A percentile compares a stretch with the other conserved stretches of the same genome.
These are phyloP conservation scores for Tinea semifulvella DNA, from an alignment of 2,888 invertebrate species.

Conservation along the genomic window DNA sequence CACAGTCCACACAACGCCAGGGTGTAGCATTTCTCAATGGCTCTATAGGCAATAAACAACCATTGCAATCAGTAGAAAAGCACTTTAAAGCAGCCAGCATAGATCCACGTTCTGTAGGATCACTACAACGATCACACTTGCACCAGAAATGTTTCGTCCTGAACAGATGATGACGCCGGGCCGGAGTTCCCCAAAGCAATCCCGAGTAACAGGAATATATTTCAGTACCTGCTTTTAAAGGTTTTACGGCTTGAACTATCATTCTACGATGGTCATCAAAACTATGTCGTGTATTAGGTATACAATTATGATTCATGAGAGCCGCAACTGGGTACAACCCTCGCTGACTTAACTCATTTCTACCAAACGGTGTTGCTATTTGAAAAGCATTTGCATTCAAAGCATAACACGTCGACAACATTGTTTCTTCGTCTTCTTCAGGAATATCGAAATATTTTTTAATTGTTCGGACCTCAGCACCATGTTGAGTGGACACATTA, in stretches of 20 bases:
- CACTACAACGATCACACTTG: conserved; percentile 70
- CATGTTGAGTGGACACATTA: conserved; percentile 62
- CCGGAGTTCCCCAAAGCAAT: conserved; percentile 72
- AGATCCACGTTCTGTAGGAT: conserved; percentile 72
- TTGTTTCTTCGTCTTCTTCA: conserved; percentile 62
- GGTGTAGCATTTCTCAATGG: conserved; percentile 55
- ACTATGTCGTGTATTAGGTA: conserved; percentile 71
- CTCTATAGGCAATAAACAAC: conserved; percentile 65
- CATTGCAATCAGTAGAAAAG: conserved; percentile 56
- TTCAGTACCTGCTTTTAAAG: conserved; percentile 69
- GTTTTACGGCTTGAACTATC: conserved; percentile 66
- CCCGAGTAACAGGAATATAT: conserved; percentile 74
- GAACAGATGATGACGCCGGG: conserved; percentile 68
- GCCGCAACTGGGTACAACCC: conserved; percentile 74
- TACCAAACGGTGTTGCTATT: conserved; percentile 53
- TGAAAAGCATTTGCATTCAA: conserved; percentile 77
- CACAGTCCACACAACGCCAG: conserved; percentile 71
- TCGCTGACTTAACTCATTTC: conserved; percentile 59
- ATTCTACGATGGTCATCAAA: conserved; percentile 67
- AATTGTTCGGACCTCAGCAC: conserved; percentile 65
- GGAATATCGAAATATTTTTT: conserved; percentile 57
- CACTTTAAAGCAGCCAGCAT: conserved; percentile 67
- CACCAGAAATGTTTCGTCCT: conserved; percentile 76
- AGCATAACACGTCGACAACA: conserved; percentile 67
- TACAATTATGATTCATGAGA: conserved; percentile 75